These are phyloP conservation scores for Baccha elongata DNA, from an alignment of 2,888 invertebrate species.

Conservation along the genomic window DNA sequence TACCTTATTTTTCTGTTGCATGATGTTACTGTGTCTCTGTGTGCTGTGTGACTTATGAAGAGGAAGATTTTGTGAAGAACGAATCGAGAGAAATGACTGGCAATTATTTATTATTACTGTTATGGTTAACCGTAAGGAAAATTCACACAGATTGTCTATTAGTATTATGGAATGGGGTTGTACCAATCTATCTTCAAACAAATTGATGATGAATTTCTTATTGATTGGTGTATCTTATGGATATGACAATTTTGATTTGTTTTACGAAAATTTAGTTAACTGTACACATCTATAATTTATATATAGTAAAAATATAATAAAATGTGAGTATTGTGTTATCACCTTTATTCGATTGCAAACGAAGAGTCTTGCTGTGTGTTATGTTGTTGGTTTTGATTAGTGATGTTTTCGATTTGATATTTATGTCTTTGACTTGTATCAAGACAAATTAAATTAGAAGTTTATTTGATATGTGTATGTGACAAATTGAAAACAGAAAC, in stretches of 20 bases:
- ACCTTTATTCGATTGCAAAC: slow-evolving; percentile 47
- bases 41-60: slow-evolving; percentile 22
- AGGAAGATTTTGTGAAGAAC: slow-evolving; percentile 19
- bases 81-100: slow-evolving; percentile 46
- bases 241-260: slow-evolving; percentile 59
- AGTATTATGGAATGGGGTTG: slow-evolving; percentile 25
- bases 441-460: slow-evolving; percentile 17
- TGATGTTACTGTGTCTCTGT: slow-evolving; percentile 5
- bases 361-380: background rate
- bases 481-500: slow-evolving; percentile 5
- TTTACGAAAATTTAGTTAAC: slow-evolving; percentile 3
- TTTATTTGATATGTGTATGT: slow-evolving; percentile 12
- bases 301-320: background rate
- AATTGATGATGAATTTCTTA: slow-evolving; percentile 62
- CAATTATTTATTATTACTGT: slow-evolving; percentile 71
- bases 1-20: background rate
- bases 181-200: slow-evolving; percentile 7
- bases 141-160: slow-evolving; percentile 64
- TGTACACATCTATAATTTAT: background rate
- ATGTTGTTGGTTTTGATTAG: background rate
- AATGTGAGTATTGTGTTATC: slow-evolving; percentile 28
- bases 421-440: slow-evolving; percentile 15
- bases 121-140: slow-evolving; percentile 66
- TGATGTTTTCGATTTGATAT: slow-evolving; percentile 27
- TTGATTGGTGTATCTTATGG: slow-evolving; percentile 46